A percentile compares a stretch with the other conserved stretches of the same genome.
Evolutionary conservation across 2,113 vertebrate genomes (phyloP).

Genomic region (Entosphenus tridentatus): DNA sequence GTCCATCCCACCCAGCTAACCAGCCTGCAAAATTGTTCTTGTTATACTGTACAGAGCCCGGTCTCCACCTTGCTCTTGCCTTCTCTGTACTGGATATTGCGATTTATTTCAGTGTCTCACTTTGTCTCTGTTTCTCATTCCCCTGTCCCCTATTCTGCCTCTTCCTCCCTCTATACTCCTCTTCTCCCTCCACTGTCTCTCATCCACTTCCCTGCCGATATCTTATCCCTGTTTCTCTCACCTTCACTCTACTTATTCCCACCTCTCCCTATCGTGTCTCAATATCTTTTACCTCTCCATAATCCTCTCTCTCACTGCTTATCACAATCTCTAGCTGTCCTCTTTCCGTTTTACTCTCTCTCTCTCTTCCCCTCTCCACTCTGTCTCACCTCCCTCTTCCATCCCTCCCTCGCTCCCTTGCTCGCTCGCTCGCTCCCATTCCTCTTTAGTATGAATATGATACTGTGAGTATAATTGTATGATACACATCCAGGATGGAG

Average conservation of each 20-base stretch:
- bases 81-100: no score
- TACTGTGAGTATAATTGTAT: no score
- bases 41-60: no score
- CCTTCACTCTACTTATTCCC: background rate
- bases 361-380: background rate
- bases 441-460: no score
- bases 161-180: background rate
- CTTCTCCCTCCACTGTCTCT: background rate
- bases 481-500: no score
- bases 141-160: background rate
- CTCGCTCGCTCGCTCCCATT: no score
- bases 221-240: background rate
- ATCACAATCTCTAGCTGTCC: background rate
- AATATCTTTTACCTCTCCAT: background rate
- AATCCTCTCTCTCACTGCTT: background rate
- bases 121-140: background rate
- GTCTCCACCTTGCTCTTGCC: no score
- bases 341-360: background rate
- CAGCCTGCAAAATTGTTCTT: no score
- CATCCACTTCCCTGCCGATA: background rate
- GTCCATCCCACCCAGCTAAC: no score
- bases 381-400: background rate
- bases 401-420: no score
- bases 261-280: background rate
- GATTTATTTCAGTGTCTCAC: background rate